Evolutionary conservation across 2,797 vertebrate genomes (phyloP), one percentile per base, ranked within the genome.

Genomic region (Coccyzus lansbergi): DNA sequence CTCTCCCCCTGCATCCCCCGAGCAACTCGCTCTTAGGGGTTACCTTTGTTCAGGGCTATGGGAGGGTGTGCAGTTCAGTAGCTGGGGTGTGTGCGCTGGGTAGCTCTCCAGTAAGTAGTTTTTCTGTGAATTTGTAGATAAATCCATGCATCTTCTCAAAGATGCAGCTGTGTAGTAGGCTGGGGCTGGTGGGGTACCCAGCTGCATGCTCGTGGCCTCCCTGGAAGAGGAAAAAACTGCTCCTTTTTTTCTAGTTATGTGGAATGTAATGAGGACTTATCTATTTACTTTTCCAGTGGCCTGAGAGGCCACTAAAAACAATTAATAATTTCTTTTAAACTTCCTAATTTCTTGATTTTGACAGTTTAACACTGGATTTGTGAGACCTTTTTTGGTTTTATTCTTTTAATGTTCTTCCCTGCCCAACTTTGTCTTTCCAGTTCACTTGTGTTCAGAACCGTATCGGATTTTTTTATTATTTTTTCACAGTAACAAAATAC

Each of bases 231-330:
- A 4, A 12, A 20, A 38, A n/a, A 6, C 59, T 12, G 29, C 48
- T 83, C 34, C 40, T n/a, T 48, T 19, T 71, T 70, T 36, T 29
- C 33, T 20, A 33, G 13, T 36, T 81, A 14, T 15, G 6, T 28
- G 9, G 33, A 64, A 36, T 0, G 0, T 34, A 29, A 24, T 7
- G 5, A 17, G 10, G 6, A 1, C 72, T 70, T 77, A 8, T 9
- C 34, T 26, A 2, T 55, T 31, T 48, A 74, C 90, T 70, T 82
- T 83, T 85, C 83, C 29, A 49, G n/a, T 29, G 60, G 34, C 46
- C 22, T 20, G 63, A 58, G 59, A 58, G 44, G 64, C 55, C 36
- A 26, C 81, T 60, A 24, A 26, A 48, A 77, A 4, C 25, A 42
- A 56, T 55, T 55, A 5, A 20, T n/a, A 4, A 7, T 33, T 28